These are phyloP conservation scores for Holothuria scabra DNA, from an alignment of 53 echinoderm and acorn worm species.

Conservation along the genomic window DNA sequence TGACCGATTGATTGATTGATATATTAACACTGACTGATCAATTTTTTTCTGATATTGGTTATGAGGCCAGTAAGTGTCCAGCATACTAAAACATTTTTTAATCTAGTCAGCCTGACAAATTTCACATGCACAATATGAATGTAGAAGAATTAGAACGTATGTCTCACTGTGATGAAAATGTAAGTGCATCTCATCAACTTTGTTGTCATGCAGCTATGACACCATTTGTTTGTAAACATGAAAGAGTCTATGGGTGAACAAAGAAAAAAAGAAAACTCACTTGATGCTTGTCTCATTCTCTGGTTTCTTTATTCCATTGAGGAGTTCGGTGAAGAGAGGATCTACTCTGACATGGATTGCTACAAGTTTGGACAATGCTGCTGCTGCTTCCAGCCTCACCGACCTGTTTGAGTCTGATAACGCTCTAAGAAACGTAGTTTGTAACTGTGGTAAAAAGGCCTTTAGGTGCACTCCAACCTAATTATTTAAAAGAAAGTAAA, in stretches of 20 bases:
- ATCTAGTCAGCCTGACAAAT: neutral
- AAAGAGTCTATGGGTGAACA: too few species aligned
- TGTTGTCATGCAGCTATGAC: too few species aligned
- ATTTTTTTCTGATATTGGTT: too few species aligned
- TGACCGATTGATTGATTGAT: neutral
- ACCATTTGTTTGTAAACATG: too few species aligned
- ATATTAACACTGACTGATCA: neutral
- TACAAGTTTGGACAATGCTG: constrained; percentile 85
- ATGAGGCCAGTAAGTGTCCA: too few species aligned
- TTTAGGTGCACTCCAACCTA: constrained; percentile 98
- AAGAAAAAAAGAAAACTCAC: constrained; percentile 51
- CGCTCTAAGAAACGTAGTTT: constrained; percentile 89
- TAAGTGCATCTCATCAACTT: too few species aligned
- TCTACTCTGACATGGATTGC: constrained; percentile 96
- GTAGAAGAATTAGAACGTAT: too few species aligned
- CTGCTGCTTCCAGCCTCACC: constrained; percentile 91
- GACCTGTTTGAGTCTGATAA: constrained; percentile 85
- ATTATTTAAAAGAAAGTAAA: too few species aligned
- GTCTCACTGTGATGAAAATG: too few species aligned
- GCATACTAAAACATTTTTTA: neutral
- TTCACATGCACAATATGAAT: neutral
- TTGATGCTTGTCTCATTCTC: constrained; percentile 89
- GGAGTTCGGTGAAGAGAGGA: constrained; percentile 94
- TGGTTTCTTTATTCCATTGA: constrained; percentile 91
- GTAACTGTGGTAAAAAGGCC: constrained; percentile 96